phyloP scores from a whole-genome alignment of 2,888 invertebrate genomes.

The Galeruca laticollis region DNA sequence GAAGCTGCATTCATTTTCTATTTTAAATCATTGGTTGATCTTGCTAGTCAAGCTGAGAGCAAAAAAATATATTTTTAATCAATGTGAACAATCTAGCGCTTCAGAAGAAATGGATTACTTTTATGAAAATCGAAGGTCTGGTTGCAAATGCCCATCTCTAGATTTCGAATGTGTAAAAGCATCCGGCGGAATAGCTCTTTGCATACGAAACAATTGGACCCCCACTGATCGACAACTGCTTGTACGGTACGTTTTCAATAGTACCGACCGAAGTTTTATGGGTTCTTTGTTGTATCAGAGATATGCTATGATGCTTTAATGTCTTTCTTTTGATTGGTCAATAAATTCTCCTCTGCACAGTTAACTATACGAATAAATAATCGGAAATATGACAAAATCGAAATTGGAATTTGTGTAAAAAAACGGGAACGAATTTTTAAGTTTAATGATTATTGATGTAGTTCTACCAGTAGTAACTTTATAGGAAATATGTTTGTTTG shows the following conservation, averaged over 20 bases:
- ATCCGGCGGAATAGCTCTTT: constrained; percentile 59
- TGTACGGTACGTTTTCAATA: constrained; percentile 54
- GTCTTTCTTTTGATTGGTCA: constrained; percentile 55
- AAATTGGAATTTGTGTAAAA: background rate
- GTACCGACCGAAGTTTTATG: constrained; percentile 57
- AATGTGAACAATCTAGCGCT: no score
- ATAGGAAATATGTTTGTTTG: no score
- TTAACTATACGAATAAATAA: constrained; percentile 6
- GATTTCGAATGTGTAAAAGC: constrained; percentile 24
- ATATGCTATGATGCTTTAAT: constrained; percentile 47
- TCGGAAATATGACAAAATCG: background rate
- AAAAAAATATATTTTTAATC: no score
- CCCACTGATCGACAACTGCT: constrained; percentile 58
- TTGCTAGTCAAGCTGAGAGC: no score
- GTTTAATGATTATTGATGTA: background rate
- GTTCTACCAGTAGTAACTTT: no score
- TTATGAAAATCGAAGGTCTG: background rate
- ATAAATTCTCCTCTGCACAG: constrained; percentile 50
- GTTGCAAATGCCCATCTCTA: constrained; percentile 2
- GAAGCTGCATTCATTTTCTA: no score
- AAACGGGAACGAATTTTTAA: background rate
- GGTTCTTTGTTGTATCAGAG: constrained; percentile 52
- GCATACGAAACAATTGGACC: constrained; percentile 60
- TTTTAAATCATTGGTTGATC: no score
- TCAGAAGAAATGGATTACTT: no score